phyloP scores from a whole-genome alignment of 92 coral and sea anemone genomes.

The Heteractis magnifica region DNA sequence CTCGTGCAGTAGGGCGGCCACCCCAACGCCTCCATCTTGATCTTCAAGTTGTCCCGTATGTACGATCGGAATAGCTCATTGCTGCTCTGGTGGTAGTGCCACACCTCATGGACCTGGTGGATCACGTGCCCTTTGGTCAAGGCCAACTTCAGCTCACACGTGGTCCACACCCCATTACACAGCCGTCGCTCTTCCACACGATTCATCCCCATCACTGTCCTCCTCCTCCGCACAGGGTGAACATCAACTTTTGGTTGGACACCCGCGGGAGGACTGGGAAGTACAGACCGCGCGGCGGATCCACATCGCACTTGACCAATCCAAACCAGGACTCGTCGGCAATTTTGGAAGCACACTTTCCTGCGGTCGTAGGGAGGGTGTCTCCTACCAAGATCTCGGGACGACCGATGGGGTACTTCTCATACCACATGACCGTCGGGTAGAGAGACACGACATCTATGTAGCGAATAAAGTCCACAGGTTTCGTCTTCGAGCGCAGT shows the following conservation, averaged over 20 bases:
- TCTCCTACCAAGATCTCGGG: slow-evolving; percentile 22
- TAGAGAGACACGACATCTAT: background rate
- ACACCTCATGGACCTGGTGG: too few species aligned
- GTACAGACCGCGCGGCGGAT: slow-evolving; percentile 51
- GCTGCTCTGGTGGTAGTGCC: too few species aligned
- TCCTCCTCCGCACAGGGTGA: slow-evolving; percentile 47
- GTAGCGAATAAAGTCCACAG: background rate
- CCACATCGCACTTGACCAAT: slow-evolving; percentile 46
- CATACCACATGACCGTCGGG: background rate
- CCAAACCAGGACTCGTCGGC: slow-evolving; percentile 35
- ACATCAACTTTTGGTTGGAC: slow-evolving; percentile 33
- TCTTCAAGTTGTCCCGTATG: too few species aligned
- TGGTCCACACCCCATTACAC: too few species aligned
- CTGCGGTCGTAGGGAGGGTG: background rate
- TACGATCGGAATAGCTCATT: too few species aligned
- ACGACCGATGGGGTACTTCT: slow-evolving; percentile 19
- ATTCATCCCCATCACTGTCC: too few species aligned
- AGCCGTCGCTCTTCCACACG: too few species aligned
- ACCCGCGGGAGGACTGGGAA: slow-evolving; percentile 61
- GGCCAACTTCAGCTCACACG: too few species aligned
- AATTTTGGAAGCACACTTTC: background rate
- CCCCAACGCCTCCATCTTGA: too few species aligned
- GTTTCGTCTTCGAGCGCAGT: background rate
- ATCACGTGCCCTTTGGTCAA: too few species aligned
- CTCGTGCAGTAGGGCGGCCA: too few species aligned